Percentiles rank a stretch among this genome's conserved stretches.
Conservation (phyloP, 2,797 vertebrate species). For the Poeciliopsis infans region DNA sequence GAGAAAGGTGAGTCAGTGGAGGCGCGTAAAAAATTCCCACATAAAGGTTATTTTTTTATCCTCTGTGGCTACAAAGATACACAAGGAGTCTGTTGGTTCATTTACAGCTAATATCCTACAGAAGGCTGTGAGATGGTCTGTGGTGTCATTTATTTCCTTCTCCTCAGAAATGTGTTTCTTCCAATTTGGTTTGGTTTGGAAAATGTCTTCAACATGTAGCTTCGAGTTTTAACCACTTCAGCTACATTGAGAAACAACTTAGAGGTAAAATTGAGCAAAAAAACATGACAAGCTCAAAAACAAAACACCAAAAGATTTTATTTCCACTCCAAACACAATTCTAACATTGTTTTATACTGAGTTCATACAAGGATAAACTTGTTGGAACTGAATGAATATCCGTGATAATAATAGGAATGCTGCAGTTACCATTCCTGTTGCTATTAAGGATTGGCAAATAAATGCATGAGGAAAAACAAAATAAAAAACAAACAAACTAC, state of each 20-base stretch:
- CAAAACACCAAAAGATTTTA: background rate
- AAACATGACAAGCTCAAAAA: background rate
- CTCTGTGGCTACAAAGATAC: background rate
- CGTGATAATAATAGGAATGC: background rate
- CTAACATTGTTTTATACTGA: background rate
- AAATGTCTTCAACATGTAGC: slow-evolving; percentile 5
- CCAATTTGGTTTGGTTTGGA: slow-evolving; percentile 53
- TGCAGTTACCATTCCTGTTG: background rate
- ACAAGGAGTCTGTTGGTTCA: slow-evolving; percentile 6
- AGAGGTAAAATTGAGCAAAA: background rate
- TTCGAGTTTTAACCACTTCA: background rate
- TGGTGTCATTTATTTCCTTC: slow-evolving; percentile 28
- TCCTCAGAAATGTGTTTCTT: slow-evolving; percentile 7
- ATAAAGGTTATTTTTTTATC: slow-evolving; percentile 21
- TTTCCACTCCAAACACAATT: background rate
- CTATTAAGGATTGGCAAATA: background rate
- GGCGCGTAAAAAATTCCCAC: slow-evolving; percentile 25
- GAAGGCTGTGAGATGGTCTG: background rate
- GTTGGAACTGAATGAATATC: background rate
- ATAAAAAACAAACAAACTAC: background rate
- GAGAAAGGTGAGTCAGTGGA: slow-evolving; percentile 30
- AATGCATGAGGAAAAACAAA: background rate
- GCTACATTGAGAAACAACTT: background rate
- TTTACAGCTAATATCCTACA: slow-evolving; percentile 23
- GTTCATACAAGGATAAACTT: background rate